These are phyloP conservation scores for Elegia similella DNA, from an alignment of 2,888 invertebrate species.

Conservation along the genomic window DNA sequence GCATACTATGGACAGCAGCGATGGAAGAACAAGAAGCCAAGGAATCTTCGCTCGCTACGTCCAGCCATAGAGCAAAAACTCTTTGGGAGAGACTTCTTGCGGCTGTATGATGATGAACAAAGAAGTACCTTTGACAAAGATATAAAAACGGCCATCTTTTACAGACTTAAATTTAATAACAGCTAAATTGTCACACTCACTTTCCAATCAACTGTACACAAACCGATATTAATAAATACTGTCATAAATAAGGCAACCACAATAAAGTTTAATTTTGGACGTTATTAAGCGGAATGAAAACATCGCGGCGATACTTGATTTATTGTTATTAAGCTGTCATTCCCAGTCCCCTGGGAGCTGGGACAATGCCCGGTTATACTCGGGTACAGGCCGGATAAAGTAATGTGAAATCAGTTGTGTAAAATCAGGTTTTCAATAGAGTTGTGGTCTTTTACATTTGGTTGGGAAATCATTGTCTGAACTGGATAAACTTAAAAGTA, in stretches of 20 bases:
- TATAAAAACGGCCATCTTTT: no score
- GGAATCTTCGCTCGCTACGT: no score
- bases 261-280: constrained; percentile 56
- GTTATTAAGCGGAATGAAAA: constrained; percentile 54
- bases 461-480: not conserved
- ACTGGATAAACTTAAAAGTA: no score
- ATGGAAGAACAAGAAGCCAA: no score
- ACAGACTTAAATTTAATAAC: not conserved
- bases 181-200: not conserved
- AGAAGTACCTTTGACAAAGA: no score
- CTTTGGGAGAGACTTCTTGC: no score
- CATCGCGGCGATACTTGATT: constrained; percentile 60
- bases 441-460: not conserved
- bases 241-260: constrained; percentile 23
- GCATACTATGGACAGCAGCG: no score
- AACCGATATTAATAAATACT: constrained; percentile 11
- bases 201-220: constrained; percentile 12
- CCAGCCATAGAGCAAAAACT: no score
- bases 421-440: no score
- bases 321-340: constrained; percentile 74
- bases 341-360: constrained; percentile 41
- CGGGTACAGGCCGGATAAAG: constrained; percentile 17
- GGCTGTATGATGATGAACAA: no score
- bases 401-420: no score
- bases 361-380: constrained; percentile 54